Conservation (phyloP, 2,888 invertebrate genomes). For the Oscheius sp. region DNA sequence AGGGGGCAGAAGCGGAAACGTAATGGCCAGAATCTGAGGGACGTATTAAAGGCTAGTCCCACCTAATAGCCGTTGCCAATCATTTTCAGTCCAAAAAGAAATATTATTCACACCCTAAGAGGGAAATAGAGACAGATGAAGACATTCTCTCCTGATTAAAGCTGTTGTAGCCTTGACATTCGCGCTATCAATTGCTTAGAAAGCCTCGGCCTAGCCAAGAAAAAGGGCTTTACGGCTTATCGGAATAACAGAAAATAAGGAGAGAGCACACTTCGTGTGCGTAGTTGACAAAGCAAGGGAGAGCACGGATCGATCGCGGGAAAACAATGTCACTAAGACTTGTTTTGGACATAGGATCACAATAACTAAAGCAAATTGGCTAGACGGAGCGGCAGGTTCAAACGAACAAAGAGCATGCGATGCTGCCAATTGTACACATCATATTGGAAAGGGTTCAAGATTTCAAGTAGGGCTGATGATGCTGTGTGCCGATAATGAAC, state of each 20-base stretch:
- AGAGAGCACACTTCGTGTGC: background rate
- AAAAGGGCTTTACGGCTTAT: background rate
- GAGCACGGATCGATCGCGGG: background rate
- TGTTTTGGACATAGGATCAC: constrained; percentile 24
- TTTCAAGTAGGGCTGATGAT: constrained; percentile 15
- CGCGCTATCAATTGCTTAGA: constrained; percentile 19
- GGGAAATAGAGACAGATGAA: background rate
- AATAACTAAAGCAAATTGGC: constrained; percentile 23
- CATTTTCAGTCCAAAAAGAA: constrained; percentile 1
- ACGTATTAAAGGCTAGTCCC: constrained; percentile 26
- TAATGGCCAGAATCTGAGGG: constrained; percentile 19
- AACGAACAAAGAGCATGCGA: constrained; percentile 22
- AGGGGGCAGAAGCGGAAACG: constrained; percentile 17
- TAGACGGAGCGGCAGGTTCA: constrained; percentile 2
- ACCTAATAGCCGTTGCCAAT: constrained; percentile 29
- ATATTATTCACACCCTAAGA: background rate
- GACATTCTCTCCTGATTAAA: background rate
- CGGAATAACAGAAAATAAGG: constrained; percentile 1
- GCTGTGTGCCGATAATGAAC: constrained; percentile 21
- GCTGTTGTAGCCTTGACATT: constrained; percentile 20
- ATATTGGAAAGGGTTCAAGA: background rate
- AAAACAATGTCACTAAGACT: constrained; percentile 14
- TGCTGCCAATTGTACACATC: background rate
- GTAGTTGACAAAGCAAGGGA: constrained; percentile 1
- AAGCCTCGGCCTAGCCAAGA: constrained; percentile 2